A percentile compares a stretch with the other conserved stretches of the same genome.
Evolutionary conservation across 1,140 invertebrate genomes (phyloP).

Genomic region (Propsilocerus akamusi): DNA sequence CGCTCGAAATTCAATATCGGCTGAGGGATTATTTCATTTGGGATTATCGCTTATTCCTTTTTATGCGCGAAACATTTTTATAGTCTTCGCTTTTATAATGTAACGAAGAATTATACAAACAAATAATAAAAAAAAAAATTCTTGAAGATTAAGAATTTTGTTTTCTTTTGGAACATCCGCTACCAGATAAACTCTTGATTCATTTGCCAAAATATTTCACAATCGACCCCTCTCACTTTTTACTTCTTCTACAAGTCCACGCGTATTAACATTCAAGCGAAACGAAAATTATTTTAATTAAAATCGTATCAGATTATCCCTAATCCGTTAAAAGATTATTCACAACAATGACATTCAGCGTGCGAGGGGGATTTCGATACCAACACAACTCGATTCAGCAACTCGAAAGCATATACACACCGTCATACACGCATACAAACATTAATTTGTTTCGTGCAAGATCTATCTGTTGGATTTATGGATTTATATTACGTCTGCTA

Average conservation of each 20-base stretch:
- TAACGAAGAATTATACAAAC: too few relatives aligned
- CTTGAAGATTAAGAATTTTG: neutral
- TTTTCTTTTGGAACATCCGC: neutral
- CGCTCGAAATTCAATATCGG: neutral
- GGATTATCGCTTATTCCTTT: neutral
- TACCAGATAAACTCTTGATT: too few relatives aligned
- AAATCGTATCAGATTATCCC: constrained; percentile 2
- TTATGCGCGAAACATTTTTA: too few relatives aligned
- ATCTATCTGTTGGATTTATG: constrained; percentile 1
- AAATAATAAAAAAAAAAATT: too few relatives aligned
- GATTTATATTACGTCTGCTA: neutral
- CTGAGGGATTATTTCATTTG: neutral
- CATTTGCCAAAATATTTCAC: too few relatives aligned
- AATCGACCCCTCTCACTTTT: too few relatives aligned
- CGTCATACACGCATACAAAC: neutral
- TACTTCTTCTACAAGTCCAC: too few relatives aligned
- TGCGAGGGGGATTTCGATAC: neutral
- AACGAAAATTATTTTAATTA: neutral
- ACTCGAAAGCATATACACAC: neutral
- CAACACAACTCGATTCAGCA: too few relatives aligned
- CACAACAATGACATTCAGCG: neutral
- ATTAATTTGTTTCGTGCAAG: too few relatives aligned
- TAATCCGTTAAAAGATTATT: constrained; percentile 3
- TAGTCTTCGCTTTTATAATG: too few relatives aligned
- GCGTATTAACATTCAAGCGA: too few relatives aligned